Evolutionary conservation across 2,888 invertebrate genomes (phyloP), one percentile per base, ranked within the genome.

Genomic region (Heteromurus nitidus): DNA sequence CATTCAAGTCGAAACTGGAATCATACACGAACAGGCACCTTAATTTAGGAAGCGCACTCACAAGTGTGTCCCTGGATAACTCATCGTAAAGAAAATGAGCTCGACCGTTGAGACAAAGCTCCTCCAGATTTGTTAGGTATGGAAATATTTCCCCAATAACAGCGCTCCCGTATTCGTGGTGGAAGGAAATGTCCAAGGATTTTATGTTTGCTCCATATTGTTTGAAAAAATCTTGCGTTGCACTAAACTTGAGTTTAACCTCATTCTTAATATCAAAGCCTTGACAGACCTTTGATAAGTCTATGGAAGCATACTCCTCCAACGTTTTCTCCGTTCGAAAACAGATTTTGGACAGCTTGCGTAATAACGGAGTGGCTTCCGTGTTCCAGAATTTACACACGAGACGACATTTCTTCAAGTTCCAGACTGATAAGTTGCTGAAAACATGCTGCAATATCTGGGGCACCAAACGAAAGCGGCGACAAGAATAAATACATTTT

Each of bases 21-120:
- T 82, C 82, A 42, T 82, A 82, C 22, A 82, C 79, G 31, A 82
- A 82, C 9, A 82, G 68, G 53, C 67, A 79, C 42, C 79, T 82
- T 36, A 82, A 31, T 1, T 79, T 65, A 3, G 72, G 65, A 24
- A 82, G 55, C 1, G 60, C 44, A 18, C 62, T 60, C n/a, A 76
- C 68, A 50, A 72, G 42, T 16, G 24, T 31, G 0, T 75, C 77
- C 7, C 55, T 3, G 1, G 77, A 72, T 0, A 69, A 18, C n/a
- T 77, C 73, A 16, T 82, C 77, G 31, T 77, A 72, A 11, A 82
- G 20, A 55, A 82, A 82, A 42, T 73, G 42, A 1, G 79, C 82
- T 30, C 79, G 42, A n/a, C 82, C 82, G 55, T 82, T 82, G 13
- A 82, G 53, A 42, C 82, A 82, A 20, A 82, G 68, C 24, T 82